These are phyloP conservation scores for Hemicordylus capensis DNA, from an alignment of 2,113 vertebrate genomes.

Conservation along the genomic window DNA sequence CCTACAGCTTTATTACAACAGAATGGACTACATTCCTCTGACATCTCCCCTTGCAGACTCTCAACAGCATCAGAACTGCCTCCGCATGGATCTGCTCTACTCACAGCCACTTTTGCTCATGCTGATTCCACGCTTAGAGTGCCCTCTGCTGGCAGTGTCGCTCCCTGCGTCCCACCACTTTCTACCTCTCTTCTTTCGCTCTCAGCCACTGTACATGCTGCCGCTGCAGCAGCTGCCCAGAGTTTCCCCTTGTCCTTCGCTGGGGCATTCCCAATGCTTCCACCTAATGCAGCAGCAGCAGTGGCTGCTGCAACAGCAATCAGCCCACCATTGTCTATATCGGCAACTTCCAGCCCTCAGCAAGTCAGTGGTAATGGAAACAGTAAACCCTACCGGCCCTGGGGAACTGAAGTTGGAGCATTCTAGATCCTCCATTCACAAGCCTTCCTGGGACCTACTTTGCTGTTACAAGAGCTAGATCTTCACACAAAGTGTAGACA, in stretches of 20 bases:
- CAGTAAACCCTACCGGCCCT: constrained; percentile 88
- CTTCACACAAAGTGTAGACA: constrained; percentile 36
- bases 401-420: constrained; percentile 94
- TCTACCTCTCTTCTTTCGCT: constrained; percentile 89
- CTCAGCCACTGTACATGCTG: constrained; percentile 85
- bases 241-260: constrained; percentile 86
- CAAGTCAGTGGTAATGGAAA: constrained; percentile 70
- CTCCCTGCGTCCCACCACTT: constrained; percentile 81
- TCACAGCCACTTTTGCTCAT: constrained; percentile 83
- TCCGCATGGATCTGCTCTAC: constrained; percentile 77
- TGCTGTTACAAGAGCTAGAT: constrained; percentile 12
- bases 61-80: constrained; percentile 72
- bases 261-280: constrained; percentile 82
- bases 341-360: constrained; percentile 77
- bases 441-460: neutral
- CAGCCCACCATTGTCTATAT: constrained; percentile 77
- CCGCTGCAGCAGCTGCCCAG: constrained; percentile 80
- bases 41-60: constrained; percentile 74
- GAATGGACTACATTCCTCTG: constrained; percentile 76
- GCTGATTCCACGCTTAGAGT: constrained; percentile 80
- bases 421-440: constrained; percentile 73
- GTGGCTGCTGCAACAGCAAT: constrained; percentile 78
- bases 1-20: constrained; percentile 81
- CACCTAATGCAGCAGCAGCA: constrained; percentile 73
- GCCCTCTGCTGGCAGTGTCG: constrained; percentile 75